phyloP scores from a whole-genome alignment of 92 coral and sea anemone genomes.

The Porites divaricata region DNA sequence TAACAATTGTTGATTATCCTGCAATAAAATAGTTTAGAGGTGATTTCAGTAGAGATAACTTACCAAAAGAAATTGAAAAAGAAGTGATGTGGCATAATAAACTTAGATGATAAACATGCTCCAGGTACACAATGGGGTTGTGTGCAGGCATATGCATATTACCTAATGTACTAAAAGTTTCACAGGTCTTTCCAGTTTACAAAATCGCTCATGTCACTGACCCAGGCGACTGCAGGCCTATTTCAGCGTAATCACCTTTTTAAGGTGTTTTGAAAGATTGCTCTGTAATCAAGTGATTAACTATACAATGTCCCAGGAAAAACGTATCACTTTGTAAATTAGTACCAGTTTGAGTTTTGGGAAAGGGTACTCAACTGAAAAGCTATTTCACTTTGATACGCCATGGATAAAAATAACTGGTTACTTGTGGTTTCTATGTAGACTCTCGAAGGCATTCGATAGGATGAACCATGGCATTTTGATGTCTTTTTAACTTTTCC shows the following conservation, averaged over 20 bases:
- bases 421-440: conserved; percentile 67
- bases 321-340: conserved; percentile 41
- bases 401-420: conserved; percentile 56
- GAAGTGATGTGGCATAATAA: no score
- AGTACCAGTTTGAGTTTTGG: conserved; percentile 68
- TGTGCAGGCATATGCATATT: no score
- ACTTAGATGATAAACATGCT: no score
- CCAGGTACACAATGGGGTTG: no score
- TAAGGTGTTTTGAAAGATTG: conserved; percentile 55
- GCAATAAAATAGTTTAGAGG: no score
- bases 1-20: no score
- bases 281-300: conserved; percentile 58
- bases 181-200: conserved; percentile 58
- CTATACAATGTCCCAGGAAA: conserved; percentile 15
- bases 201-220: conserved; percentile 58
- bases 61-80: no score
- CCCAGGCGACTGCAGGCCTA: conserved; percentile 68
- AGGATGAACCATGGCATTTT: conserved; percentile 60
- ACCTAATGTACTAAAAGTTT: conserved; percentile 63
- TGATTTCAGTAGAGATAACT: no score
- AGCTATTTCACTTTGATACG: conserved; percentile 40
- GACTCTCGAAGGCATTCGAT: conserved; percentile 71
- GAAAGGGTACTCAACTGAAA: conserved; percentile 57
- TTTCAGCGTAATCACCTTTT: conserved; percentile 52
- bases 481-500: conserved; percentile 29